Percentiles rank a stretch among this genome's conserved stretches.
These are phyloP conservation scores for Caligus rogercresseyi DNA, from an alignment of 1,140 invertebrate genomes.

Conservation along the genomic window DNA sequence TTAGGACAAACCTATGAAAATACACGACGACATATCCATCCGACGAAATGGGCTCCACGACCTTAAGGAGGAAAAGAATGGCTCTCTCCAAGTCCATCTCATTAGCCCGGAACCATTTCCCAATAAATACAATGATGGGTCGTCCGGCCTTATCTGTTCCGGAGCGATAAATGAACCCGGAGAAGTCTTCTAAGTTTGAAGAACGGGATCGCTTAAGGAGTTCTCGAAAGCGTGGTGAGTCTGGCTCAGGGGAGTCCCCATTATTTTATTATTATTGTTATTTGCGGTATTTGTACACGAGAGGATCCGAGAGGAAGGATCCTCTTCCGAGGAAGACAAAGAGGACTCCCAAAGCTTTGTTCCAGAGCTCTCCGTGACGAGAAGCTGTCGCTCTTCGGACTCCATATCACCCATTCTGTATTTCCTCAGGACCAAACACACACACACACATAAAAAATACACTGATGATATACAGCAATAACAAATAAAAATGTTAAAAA, in stretches of 20 bases:
- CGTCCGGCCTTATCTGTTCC: conserved; percentile 70
- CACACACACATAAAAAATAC: no score
- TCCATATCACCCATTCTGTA: not conserved
- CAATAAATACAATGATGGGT: conserved; percentile 78
- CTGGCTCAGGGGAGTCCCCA: not conserved
- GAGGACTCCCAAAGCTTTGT: not conserved
- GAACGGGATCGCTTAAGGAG: not conserved
- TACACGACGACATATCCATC: not conserved
- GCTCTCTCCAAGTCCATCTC: conserved; percentile 36
- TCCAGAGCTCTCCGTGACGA: not conserved
- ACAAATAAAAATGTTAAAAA: no score
- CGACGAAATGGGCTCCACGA: conserved; percentile 29
- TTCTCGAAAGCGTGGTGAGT: not conserved
- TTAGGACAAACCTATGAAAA: not conserved
- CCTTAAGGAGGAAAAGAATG: conserved; percentile 51
- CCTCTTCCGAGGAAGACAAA: not conserved
- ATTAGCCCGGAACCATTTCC: conserved; percentile 75
- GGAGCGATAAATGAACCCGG: conserved; percentile 38
- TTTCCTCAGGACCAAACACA: no score
- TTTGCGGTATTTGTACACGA: no score
- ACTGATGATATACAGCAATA: no score
- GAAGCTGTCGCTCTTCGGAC: not conserved
- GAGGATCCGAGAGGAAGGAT: not conserved
- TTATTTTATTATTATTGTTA: not conserved
- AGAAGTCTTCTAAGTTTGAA: not conserved